A percentile compares a stretch with the other conserved stretches of the same genome.
Conservation (phyloP, 1,140 invertebrate species). For the Melanaphis sacchari region DNA sequence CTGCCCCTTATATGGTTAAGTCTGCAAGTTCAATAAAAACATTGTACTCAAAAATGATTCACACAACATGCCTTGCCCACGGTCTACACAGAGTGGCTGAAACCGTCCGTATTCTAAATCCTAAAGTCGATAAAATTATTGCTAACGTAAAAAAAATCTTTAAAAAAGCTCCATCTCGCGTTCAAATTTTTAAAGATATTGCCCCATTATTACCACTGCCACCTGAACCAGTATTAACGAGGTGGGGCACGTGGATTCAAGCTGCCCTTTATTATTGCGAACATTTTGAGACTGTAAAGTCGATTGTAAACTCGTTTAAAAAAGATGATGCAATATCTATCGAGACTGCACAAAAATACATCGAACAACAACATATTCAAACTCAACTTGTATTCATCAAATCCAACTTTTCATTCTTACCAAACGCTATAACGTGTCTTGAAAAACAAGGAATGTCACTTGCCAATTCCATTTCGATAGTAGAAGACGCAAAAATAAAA, state of each 20-base stretch:
- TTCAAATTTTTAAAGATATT: not conserved
- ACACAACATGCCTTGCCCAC: too few relatives aligned
- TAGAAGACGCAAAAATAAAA: too few relatives aligned
- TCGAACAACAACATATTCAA: not conserved
- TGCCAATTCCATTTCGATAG: too few relatives aligned
- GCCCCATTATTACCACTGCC: not conserved
- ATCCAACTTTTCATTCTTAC: not conserved
- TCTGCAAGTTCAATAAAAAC: too few relatives aligned
- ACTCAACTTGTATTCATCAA: not conserved
- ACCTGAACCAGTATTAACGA: not conserved
- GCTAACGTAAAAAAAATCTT: not conserved
- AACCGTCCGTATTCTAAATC: too few relatives aligned
- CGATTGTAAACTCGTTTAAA: not conserved
- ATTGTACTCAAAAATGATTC: too few relatives aligned
- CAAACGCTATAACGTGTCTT: too few relatives aligned
- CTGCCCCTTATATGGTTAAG: too few relatives aligned
- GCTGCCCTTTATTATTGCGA: not conserved
- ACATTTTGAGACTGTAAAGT: not conserved
- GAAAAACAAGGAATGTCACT: too few relatives aligned
- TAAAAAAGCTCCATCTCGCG: not conserved
- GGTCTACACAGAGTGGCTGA: too few relatives aligned
- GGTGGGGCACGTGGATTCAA: not conserved
- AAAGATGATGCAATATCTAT: not conserved
- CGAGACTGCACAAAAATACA: not conserved
- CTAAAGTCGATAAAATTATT: too few relatives aligned